phyloP scores from a whole-genome alignment of 2,113 vertebrate species.

The Leptosomus discolor region DNA sequence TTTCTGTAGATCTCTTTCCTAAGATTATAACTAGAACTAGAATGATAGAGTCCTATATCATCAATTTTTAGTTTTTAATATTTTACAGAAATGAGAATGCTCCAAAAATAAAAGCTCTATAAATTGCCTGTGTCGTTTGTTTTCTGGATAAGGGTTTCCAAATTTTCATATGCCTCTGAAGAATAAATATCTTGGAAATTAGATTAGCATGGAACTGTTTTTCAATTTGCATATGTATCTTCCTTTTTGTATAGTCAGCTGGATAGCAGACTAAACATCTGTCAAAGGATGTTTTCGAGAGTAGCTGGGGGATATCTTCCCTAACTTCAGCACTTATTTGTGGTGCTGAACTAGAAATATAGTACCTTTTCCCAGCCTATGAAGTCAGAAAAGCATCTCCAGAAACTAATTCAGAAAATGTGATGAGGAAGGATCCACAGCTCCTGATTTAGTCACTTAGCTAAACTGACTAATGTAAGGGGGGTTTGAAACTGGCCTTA shows the following conservation, averaged over 20 bases:
- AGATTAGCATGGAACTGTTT: neutral
- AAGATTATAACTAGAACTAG: neutral
- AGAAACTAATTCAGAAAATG: neutral
- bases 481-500: neutral
- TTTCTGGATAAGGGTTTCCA: neutral
- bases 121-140: neutral
- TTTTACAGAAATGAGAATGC: neutral
- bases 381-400: neutral
- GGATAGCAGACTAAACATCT: neutral
- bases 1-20: neutral
- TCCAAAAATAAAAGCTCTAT: neutral
- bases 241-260: neutral
- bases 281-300: neutral
- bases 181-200: neutral
- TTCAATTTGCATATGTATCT: neutral
- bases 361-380: neutral
- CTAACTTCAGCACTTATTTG: neutral
- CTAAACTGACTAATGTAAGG: neutral
- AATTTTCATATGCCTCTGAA: neutral
- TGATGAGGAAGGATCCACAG: neutral
- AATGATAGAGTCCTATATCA: neutral
- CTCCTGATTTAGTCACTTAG: neutral
- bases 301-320: neutral
- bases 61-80: neutral
- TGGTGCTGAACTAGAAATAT: neutral